Conservation (phyloP, 2,888 invertebrate species). For the Drosophila kokeensis region DNA sequence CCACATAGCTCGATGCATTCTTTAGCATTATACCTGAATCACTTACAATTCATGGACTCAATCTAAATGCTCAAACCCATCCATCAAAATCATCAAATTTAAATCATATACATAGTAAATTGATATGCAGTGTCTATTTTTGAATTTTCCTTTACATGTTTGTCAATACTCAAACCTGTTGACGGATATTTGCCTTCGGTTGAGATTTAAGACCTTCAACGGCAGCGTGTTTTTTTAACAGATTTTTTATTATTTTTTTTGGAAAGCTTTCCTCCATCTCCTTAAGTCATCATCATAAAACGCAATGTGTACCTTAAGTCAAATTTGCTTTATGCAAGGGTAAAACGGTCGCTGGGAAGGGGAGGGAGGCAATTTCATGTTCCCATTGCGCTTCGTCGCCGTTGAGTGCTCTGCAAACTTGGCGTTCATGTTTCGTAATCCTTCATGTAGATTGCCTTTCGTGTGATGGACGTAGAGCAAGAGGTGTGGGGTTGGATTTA, state of each 20-base stretch:
- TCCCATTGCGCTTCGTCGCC: constrained; percentile 48
- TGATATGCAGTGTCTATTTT: constrained; percentile 49
- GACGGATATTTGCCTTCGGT: constrained; percentile 51
- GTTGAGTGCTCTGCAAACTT: constrained; percentile 68
- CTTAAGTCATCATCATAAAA: constrained; percentile 67
- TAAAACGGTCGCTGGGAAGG: not conserved
- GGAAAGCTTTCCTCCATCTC: constrained; percentile 17
- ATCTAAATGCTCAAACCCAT: constrained; percentile 43
- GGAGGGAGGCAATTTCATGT: constrained; percentile 37
- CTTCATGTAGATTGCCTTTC: constrained; percentile 65
- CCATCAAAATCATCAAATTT: constrained; percentile 65
- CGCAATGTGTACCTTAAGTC: constrained; percentile 70
- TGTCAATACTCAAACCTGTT: constrained; percentile 73
- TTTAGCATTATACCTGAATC: constrained; percentile 6
- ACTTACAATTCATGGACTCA: constrained; percentile 33
- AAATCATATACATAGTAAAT: constrained; percentile 58
- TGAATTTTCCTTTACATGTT: constrained; percentile 55
- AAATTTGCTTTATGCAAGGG: constrained; percentile 56
- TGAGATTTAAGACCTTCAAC: constrained; percentile 52
- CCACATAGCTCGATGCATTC: not conserved
- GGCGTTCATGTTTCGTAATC: constrained; percentile 58
- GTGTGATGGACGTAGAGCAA: constrained; percentile 6
- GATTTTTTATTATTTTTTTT: constrained; percentile 22
- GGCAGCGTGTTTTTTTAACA: constrained; percentile 16
- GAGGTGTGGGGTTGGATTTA: constrained; percentile 27